Base-by-base conservation (phyloP, 2,113 vertebrate species). In the Scomber colias region DNA sequence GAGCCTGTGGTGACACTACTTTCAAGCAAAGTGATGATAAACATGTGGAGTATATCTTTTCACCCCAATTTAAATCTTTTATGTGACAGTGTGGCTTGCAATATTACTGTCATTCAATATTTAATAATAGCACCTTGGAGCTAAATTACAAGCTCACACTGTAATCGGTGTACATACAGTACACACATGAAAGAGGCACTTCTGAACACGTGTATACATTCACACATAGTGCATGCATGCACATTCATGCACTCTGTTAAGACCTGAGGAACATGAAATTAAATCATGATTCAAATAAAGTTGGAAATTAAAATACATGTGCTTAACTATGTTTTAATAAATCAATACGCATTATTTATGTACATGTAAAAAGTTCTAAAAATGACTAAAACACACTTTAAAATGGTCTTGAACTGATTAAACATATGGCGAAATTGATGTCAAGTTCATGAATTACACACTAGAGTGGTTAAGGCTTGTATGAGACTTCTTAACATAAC, bases 71-170 rank as follows among this genome's bases (percentile, higher is more conserved):
- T n/a, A 72, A 55, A 17, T 27, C 1, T 51, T n/a, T 49, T n/a
- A 30, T 30, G 7, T 61, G 2, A 19, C 10, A 16, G 10, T 56
- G 55, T 55, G 7, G 14, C 6, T 46, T 40, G 17, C 45, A 71
- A 71, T 51, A 67, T 44, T 59, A 49, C 61, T 83, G 64, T 62
- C 49, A 60, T 6, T 71, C n/a, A 45, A 8, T 8, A 19, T 40
- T 11, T 17, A 56, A 44, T n/a, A 71, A 71, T 2, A 89, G 88
- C 88, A 89, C 84, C 87, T 60, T 67, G 35, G 62, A 80, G 80
- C 74, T 57, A 46, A 59, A 60, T 3, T 4, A 31, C 27, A 62
- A 49, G 68, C 78, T 75, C 54, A 27, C 19, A 3, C 24, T 27
- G 9, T 70, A 59, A 70, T n/a, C 56, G 3, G 57, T 62, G 35